These are phyloP conservation scores for Therioaphis trifolii DNA, from an alignment of 2,888 invertebrate genomes.

Conservation along the genomic window DNA sequence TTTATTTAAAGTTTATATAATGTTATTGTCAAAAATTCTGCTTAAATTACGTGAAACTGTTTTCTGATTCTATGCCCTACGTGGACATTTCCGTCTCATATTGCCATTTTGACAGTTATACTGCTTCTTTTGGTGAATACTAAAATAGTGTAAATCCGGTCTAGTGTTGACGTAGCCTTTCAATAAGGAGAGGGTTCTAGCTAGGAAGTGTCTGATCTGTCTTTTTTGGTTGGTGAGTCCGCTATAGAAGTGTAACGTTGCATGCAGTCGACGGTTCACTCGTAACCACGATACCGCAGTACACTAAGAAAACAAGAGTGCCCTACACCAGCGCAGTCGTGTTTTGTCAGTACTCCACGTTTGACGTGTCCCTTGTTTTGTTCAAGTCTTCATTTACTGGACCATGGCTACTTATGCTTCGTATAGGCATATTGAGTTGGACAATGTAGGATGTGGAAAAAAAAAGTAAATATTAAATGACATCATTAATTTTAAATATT, in stretches of 20 bases:
- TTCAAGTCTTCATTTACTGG: slow-evolving; percentile 36
- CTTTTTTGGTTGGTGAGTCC: slow-evolving; percentile 39
- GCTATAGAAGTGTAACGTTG: slow-evolving; percentile 54
- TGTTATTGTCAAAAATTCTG: background rate
- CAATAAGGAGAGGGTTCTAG: slow-evolving; percentile 13
- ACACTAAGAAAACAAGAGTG: slow-evolving; percentile 44
- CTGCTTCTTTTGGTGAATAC: slow-evolving; percentile 54
- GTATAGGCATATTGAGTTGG: slow-evolving; percentile 92
- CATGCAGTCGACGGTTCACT: slow-evolving; percentile 53
- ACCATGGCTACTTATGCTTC: slow-evolving; percentile 91
- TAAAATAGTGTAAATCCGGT: slow-evolving; percentile 59
- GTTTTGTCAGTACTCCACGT: slow-evolving; percentile 40
- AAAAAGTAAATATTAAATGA: slow-evolving; percentile 77
- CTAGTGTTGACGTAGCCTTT: slow-evolving; percentile 4
- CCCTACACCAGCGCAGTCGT: slow-evolving; percentile 53
- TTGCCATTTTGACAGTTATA: slow-evolving; percentile 55
- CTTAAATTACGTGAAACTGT: slow-evolving; percentile 40
- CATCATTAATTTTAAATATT: background rate
- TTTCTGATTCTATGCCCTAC: slow-evolving; percentile 16
- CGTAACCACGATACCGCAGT: slow-evolving; percentile 54
- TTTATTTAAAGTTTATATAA: background rate
- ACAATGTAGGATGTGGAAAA: slow-evolving; percentile 93
- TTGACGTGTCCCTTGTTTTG: slow-evolving; percentile 48
- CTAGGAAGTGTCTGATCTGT: slow-evolving; percentile 34
- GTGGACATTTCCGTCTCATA: slow-evolving; percentile 40